Percentiles rank a stretch among this genome's conserved stretches.
Conservation (phyloP, 2,888 invertebrate species). For the Callyntrura sp. region DNA sequence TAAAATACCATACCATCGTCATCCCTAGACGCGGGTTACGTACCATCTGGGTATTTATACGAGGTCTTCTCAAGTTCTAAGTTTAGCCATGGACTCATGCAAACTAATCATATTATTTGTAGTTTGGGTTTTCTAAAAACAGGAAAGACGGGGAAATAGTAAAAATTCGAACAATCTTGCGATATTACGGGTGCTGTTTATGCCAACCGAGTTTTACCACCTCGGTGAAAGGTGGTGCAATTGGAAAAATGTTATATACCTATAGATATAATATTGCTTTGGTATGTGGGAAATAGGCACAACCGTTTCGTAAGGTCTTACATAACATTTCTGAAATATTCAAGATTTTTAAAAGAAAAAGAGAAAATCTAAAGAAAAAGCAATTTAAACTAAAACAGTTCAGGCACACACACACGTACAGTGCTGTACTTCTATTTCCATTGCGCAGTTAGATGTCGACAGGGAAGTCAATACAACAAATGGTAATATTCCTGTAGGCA, state of each 20-base stretch:
- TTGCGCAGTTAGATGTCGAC: too few relatives aligned
- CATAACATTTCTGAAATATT: too few relatives aligned
- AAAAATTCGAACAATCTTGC: not conserved
- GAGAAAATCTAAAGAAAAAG: not conserved
- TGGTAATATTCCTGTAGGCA: too few relatives aligned
- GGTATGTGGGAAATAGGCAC: too few relatives aligned
- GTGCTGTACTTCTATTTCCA: not conserved
- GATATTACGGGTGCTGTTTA: not conserved
- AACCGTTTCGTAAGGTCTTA: too few relatives aligned
- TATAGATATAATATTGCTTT: not conserved
- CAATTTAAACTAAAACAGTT: not conserved
- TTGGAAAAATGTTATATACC: not conserved
- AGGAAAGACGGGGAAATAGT: not conserved
- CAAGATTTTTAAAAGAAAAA: too few relatives aligned
- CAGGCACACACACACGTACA: not conserved
- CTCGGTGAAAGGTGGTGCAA: not conserved
- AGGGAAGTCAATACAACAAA: too few relatives aligned
- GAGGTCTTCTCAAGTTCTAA: slow-evolving; percentile 20
- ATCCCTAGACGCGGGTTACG: not conserved
- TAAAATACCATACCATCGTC: slow-evolving; percentile 40
- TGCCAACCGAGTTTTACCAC: too few relatives aligned
- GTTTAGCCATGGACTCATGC: slow-evolving; percentile 15
- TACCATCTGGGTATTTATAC: slow-evolving; percentile 54
- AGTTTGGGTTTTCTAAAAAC: slow-evolving; percentile 24
- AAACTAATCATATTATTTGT: not conserved